phyloP scores from a whole-genome alignment of 2,797 vertebrate species.

The Sardinella longiceps region DNA sequence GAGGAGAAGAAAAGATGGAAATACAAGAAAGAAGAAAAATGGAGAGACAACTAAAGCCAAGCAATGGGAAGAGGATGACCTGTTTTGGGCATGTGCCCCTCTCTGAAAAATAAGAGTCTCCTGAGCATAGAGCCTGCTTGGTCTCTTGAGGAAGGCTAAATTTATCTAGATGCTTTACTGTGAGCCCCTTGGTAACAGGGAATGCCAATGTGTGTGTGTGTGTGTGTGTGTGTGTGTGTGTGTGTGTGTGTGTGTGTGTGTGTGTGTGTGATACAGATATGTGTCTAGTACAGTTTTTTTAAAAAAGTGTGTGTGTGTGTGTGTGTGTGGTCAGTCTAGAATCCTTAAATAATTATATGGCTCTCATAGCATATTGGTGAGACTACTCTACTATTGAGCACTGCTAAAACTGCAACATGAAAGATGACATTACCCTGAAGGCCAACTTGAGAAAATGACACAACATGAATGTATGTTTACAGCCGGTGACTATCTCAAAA shows the following conservation, averaged over 20 bases:
- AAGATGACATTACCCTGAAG: neutral
- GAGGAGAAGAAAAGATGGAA: neutral
- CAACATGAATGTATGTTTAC: neutral
- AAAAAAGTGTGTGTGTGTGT: neutral
- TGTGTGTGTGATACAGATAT: neutral
- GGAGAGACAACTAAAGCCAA: neutral
- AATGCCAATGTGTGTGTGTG: neutral
- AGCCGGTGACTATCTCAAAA: neutral
- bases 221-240: too few species aligned
- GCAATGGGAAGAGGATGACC: neutral
- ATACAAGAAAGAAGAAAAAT: too few species aligned
- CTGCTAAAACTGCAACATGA: neutral
- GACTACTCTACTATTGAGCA: neutral
- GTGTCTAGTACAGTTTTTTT: neutral
- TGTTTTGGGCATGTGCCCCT: neutral
- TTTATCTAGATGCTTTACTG: neutral
- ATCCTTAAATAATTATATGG: neutral
- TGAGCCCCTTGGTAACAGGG: neutral
- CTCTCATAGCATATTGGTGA: neutral
- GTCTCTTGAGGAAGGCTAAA: neutral
- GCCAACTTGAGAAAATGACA: neutral
- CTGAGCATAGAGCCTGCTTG: neutral
- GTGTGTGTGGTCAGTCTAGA: neutral
- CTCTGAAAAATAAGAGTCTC: neutral
- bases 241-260: too few species aligned